Evolutionary conservation across 2,113 vertebrate genomes (phyloP).

Genomic region (Spea bombifrons): DNA sequence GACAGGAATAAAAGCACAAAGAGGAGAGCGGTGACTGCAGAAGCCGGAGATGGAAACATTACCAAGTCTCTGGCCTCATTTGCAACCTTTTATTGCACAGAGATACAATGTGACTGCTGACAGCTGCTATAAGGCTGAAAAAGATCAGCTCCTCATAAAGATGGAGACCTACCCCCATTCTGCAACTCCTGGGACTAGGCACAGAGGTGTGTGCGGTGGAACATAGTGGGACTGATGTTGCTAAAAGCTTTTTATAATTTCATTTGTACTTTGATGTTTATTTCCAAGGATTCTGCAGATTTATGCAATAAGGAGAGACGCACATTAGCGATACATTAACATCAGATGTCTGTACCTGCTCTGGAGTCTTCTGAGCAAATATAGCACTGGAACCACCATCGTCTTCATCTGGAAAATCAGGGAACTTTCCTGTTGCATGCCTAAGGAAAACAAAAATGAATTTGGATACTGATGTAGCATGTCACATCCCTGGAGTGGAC

Average conservation of each 20-base stretch:
- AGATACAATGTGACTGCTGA: conserved; percentile 23
- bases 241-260: too few species aligned
- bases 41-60: conserved; percentile 7
- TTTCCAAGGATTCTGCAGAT: too few species aligned
- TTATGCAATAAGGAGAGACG: too few species aligned
- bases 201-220: too few species aligned
- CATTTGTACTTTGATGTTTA: too few species aligned
- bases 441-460: too few species aligned
- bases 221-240: too few species aligned
- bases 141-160: neutral
- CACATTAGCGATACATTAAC: neutral
- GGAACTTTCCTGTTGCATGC: conserved; percentile 65
- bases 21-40: conserved; percentile 4
- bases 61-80: conserved; percentile 11
- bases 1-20: conserved; percentile 39
- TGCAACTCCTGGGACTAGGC: neutral
- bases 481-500: too few species aligned
- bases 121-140: conserved; percentile 15
- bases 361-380: conserved; percentile 73
- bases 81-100: conserved; percentile 22
- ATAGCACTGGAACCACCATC: conserved; percentile 73
- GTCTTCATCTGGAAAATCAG: conserved; percentile 68
- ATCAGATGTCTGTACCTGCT: conserved; percentile 64
- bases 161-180: neutral
- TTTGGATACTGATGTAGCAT: too few species aligned